A percentile compares a stretch with the other conserved stretches of the same genome.
Conservation (phyloP, 2,797 vertebrate genomes). For the Pyrocephalus nanus region DNA sequence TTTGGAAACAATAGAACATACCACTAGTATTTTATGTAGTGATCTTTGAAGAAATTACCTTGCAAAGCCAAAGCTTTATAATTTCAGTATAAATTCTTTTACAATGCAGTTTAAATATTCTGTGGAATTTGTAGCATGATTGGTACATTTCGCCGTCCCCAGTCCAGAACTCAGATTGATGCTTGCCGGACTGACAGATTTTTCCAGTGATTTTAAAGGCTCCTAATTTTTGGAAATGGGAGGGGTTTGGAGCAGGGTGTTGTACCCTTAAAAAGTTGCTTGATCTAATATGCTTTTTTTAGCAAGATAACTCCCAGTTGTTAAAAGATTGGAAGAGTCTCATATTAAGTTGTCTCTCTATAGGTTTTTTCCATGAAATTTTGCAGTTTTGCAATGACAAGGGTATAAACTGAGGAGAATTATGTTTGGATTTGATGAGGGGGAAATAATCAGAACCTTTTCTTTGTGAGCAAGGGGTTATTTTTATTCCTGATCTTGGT, state of each 20-base stretch:
- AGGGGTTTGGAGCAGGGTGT: accelerated
- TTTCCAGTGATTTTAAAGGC: background rate
- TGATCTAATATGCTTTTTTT: background rate
- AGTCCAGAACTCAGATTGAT: background rate
- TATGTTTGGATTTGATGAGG: background rate
- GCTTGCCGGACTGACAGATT: background rate
- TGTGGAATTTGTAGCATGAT: background rate
- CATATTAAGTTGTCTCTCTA: background rate
- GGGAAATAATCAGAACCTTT: background rate
- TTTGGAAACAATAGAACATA: background rate
- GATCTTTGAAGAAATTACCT: background rate
- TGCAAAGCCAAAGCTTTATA: background rate
- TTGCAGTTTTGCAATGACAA: background rate
- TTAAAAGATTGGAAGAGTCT: background rate
- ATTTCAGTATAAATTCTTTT: background rate
- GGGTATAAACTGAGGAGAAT: background rate
- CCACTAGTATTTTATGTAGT: background rate
- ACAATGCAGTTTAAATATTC: background rate
- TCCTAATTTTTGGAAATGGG: background rate
- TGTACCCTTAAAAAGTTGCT: background rate
- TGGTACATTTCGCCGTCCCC: background rate
- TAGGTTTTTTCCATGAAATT: background rate
- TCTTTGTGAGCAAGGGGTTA: background rate
- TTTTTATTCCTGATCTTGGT: background rate
- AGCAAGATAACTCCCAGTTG: background rate